phyloP scores from a whole-genome alignment of 2,797 vertebrate species.

The Silurus aristotelis region DNA sequence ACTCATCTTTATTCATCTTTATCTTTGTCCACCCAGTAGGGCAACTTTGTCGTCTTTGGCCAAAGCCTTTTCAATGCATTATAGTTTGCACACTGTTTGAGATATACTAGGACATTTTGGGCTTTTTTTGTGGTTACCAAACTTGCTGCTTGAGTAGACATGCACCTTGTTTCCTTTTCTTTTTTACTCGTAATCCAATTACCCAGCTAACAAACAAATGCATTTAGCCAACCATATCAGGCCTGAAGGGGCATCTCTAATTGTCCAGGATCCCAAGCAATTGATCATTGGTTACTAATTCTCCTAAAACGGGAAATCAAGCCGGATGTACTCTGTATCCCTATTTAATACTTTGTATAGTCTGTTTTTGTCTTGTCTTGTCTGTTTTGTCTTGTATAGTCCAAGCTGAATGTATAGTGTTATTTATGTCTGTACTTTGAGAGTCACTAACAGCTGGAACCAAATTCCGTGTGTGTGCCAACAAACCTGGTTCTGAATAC shows the following conservation, averaged over 20 bases:
- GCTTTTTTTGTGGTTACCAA: neutral
- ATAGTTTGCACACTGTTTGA: neutral
- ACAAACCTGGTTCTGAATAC: too few species aligned
- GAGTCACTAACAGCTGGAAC: too few species aligned
- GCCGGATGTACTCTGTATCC: too few species aligned
- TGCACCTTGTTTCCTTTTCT: neutral
- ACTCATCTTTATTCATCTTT: neutral
- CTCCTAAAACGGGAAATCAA: neutral
- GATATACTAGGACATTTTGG: neutral
- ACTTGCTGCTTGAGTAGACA: neutral
- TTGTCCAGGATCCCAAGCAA: neutral
- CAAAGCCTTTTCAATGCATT: neutral
- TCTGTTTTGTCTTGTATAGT: too few species aligned
- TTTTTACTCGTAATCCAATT: neutral
- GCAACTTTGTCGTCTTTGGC: neutral
- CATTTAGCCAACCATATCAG: neutral
- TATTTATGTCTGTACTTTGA: too few species aligned
- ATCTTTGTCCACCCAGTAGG: neutral
- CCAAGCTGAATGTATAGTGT: too few species aligned
- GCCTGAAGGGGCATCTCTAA: too few species aligned
- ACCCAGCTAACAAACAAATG: neutral
- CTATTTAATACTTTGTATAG: too few species aligned
- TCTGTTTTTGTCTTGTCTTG: too few species aligned
- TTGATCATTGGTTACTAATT: neutral
- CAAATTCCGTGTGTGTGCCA: too few species aligned